These are phyloP conservation scores for Bombylius discolor DNA, from an alignment of 2,888 invertebrate species.

Conservation along the genomic window DNA sequence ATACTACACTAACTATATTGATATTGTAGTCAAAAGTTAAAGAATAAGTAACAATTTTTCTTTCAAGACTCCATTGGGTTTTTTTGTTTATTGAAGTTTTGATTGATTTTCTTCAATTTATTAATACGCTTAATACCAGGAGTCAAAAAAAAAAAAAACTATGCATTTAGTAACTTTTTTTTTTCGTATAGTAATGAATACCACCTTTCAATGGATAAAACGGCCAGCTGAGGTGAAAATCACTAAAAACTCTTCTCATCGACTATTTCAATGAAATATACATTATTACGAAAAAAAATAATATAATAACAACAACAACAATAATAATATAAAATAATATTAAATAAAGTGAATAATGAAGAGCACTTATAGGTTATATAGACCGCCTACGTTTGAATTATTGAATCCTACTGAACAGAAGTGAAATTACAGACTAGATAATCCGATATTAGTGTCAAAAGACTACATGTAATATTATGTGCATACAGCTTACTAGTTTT, in stretches of 20 bases:
- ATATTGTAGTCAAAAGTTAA: neutral
- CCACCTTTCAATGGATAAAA: neutral
- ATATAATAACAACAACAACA: neutral
- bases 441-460: neutral
- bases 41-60: neutral
- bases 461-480: too few relatives aligned
- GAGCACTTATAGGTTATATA: neutral
- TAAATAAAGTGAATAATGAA: neutral
- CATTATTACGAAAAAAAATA: neutral
- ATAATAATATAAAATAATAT: too few relatives aligned
- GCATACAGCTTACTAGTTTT: neutral
- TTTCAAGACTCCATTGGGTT: neutral
- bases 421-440: neutral
- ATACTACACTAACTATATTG: neutral
- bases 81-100: slow-evolving; percentile 3
- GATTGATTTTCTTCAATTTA: slow-evolving; percentile 9
- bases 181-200: neutral
- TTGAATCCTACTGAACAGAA: neutral
- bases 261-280: neutral
- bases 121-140: slow-evolving; percentile 4
- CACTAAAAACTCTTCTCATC: neutral
- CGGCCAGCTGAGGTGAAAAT: slow-evolving; percentile 6
- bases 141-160: neutral
- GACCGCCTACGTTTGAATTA: neutral
- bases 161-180: neutral